Percentiles rank a stretch among this genome's conserved stretches.
Conservation (phyloP, 1,140 invertebrate species). For the Tetranychus cinnabarinus region DNA sequence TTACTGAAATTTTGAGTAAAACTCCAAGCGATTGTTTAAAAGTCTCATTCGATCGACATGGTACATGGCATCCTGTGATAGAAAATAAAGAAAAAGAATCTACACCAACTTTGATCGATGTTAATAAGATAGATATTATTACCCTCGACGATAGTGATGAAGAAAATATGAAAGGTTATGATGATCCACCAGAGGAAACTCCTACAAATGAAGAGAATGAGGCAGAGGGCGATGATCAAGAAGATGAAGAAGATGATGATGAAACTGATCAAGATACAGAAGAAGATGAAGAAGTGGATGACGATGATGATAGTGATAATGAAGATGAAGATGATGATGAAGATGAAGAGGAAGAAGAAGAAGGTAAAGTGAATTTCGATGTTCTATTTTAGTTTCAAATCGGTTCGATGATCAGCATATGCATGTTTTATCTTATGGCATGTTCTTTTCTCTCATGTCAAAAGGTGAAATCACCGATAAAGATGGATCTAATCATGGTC, state of each 20-base stretch:
- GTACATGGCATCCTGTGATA: background rate
- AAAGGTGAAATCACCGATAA: background rate
- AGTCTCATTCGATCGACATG: background rate
- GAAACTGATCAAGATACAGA: background rate
- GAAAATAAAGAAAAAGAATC: background rate
- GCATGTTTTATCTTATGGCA: background rate
- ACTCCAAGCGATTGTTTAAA: background rate
- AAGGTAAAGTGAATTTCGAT: background rate
- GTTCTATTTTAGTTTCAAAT: background rate
- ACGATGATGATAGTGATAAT: background rate
- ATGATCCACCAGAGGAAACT: background rate
- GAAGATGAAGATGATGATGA: background rate
- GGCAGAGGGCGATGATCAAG: background rate
- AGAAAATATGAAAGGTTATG: background rate
- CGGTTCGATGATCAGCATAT: too few species aligned
- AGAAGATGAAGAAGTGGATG: background rate
- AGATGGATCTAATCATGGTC: too few species aligned
- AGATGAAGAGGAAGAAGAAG: background rate
- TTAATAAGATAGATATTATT: background rate
- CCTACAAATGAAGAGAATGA: background rate
- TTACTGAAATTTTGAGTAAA: background rate
- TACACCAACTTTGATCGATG: background rate
- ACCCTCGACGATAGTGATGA: background rate
- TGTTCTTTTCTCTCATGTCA: background rate
- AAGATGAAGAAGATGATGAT: background rate